Percentiles rank a stretch among this genome's conserved stretches.
phyloP scores from a whole-genome alignment of 2,888 invertebrate species.

The Dolichomitus sp. region DNA sequence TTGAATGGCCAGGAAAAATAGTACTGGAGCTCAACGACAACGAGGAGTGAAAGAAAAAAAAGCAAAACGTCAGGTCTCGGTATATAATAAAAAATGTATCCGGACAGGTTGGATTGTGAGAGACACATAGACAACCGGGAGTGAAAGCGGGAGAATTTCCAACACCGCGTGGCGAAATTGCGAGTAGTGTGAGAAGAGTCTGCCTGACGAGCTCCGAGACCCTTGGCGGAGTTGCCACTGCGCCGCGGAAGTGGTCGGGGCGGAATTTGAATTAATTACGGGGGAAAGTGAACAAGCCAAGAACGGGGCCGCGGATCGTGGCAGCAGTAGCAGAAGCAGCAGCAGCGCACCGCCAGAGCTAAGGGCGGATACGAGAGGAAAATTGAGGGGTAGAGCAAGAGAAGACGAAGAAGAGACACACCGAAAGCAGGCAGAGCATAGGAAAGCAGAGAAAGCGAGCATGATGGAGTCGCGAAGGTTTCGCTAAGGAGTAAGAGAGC shows the following conservation, averaged over 20 bases:
- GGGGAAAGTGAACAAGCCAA: constrained; percentile 73
- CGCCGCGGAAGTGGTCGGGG: constrained; percentile 68
- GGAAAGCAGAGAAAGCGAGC: constrained; percentile 58
- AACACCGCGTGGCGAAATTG: constrained; percentile 57
- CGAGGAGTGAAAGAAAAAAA: not conserved
- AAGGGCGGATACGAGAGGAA: constrained; percentile 55
- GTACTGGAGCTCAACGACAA: constrained; percentile 17
- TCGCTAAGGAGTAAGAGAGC: constrained; percentile 33
- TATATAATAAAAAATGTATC: constrained; percentile 54
- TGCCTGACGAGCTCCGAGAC: constrained; percentile 61
- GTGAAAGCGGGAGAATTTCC: constrained; percentile 44
- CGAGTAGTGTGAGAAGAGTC: constrained; percentile 46
- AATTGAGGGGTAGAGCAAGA: constrained; percentile 23
- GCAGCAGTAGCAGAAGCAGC: constrained; percentile 28
- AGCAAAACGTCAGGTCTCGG: constrained; percentile 16
- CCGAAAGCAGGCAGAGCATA: constrained; percentile 9
- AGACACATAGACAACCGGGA: constrained; percentile 22
- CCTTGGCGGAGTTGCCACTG: constrained; percentile 60
- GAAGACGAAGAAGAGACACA: constrained; percentile 18
- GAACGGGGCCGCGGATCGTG: constrained; percentile 67
- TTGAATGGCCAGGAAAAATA: constrained; percentile 15
- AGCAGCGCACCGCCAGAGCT: constrained; percentile 43
- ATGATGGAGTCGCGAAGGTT: constrained; percentile 58
- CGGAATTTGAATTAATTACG: constrained; percentile 80
- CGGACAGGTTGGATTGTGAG: constrained; percentile 31